These are phyloP conservation scores for Anguilla japonica DNA, from an alignment of 2,113 vertebrate species.

Conservation along the genomic window DNA sequence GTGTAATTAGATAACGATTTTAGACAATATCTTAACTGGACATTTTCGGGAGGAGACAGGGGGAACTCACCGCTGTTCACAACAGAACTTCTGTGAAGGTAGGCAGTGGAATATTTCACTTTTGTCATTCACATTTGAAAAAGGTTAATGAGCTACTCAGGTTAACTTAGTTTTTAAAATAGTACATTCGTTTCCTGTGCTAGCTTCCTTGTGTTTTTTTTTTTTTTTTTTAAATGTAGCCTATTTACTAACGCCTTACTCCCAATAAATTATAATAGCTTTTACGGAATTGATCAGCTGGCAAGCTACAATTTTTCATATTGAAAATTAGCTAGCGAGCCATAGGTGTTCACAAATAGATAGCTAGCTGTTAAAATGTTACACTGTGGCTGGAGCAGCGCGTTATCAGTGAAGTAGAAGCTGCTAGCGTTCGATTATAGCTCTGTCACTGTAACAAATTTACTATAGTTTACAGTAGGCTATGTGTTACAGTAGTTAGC, in stretches of 20 bases:
- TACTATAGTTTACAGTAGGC: not conserved
- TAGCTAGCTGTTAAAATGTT: no score
- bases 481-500: not conserved
- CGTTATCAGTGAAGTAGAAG: not conserved
- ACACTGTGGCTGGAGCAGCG: not conserved
- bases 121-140: not conserved
- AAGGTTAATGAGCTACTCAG: not conserved
- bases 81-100: conserved; percentile 3
- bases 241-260: not conserved
- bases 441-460: not conserved
- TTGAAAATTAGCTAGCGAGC: not conserved
- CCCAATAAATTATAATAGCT: not conserved
- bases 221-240: not conserved
- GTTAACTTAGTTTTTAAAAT: not conserved
- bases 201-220: not conserved
- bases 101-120: not conserved
- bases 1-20: not conserved
- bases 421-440: not conserved
- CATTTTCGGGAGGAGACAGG: not conserved
- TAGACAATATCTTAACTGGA: not conserved
- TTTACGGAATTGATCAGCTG: not conserved
- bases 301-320: no score
- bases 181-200: not conserved
- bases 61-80: not conserved
- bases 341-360: no score